Evolutionary conservation across 2,797 vertebrate species (phyloP), one percentile per base, ranked within the genome.

Genomic region (Phrynocephalus guinanensis): DNA sequence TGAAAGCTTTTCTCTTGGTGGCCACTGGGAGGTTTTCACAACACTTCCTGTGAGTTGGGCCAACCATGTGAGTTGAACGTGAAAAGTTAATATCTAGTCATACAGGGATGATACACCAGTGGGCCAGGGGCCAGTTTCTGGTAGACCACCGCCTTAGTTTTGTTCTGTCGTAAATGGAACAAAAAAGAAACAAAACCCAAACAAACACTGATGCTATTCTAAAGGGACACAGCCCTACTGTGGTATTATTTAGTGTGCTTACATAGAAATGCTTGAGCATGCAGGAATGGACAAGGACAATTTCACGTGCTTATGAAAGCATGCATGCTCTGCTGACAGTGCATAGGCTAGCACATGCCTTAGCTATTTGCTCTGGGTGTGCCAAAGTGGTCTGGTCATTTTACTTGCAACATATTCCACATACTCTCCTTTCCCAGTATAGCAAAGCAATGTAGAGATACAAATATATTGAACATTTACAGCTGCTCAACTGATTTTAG

Each of bases 41-140:
- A 88, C 86, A 33, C 86, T 92, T 92, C 28, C 84, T 87, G 85
- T 28, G 71, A 20, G 7, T 72, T 90, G 70, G 92, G 90, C 28
- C 30, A 18, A 70, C 68, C 52, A 7, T 87, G 82, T 48, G 18
- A 72, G 83, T 80, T 24, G 56, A 79, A 72, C 16, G 16, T 2
- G 6, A 81, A 80, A 73, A 26, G 33, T 66, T 67, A 79, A 30
- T 50, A 66, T 15, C 79, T 71, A 0, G n/a, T 22, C 20, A 70
- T 52, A 77, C 9, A 9, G 0, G 6, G 50, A 15, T 79, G n/a
- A 26, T 0, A 44, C 0, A 33, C 15, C 5, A 0, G 2, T 81
- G 28, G 26, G 38, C 33, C 28, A 24, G 63, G 38, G n/a, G 9
- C n/a, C 82, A 56, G 18, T 78, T 78, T 67, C 73, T 30, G 26